These are phyloP conservation scores for Chaetura pelagica DNA, from an alignment of 2,113 vertebrate species.

Conservation along the genomic window DNA sequence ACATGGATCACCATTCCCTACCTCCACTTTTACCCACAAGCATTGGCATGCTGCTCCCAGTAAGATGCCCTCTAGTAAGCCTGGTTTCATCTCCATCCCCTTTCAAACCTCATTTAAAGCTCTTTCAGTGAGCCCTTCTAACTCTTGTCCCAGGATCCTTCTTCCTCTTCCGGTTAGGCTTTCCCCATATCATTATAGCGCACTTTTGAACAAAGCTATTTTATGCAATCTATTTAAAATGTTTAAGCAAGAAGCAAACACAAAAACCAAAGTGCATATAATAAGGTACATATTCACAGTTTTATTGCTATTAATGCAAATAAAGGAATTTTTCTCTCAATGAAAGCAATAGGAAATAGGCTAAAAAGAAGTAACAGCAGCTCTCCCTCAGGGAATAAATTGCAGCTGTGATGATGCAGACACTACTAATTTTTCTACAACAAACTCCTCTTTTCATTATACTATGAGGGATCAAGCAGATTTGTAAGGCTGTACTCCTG, in stretches of 20 bases:
- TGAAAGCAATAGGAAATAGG: neutral
- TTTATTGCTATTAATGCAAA: neutral
- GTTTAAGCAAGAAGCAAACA: neutral
- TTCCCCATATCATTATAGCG: neutral
- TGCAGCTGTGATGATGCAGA: neutral
- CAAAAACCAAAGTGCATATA: rapidly evolving
- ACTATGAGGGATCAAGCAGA: neutral
- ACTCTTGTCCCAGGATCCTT: no score
- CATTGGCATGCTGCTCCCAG: no score
- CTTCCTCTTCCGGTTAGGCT: no score
- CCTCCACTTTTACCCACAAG: no score
- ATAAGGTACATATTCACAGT: neutral
- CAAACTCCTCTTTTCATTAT: neutral
- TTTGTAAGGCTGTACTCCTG: neutral
- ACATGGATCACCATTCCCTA: no score
- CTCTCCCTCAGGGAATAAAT: neutral
- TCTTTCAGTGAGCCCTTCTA: no score
- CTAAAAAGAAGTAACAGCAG: neutral
- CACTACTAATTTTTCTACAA: neutral
- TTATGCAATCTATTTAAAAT: neutral
- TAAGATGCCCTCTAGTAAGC: no score
- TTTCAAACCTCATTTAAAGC: no score
- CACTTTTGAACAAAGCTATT: neutral
- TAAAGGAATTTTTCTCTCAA: neutral
- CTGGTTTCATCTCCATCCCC: no score